Conservation (phyloP, 2,888 invertebrate genomes). For the Zelleria hepariella region DNA sequence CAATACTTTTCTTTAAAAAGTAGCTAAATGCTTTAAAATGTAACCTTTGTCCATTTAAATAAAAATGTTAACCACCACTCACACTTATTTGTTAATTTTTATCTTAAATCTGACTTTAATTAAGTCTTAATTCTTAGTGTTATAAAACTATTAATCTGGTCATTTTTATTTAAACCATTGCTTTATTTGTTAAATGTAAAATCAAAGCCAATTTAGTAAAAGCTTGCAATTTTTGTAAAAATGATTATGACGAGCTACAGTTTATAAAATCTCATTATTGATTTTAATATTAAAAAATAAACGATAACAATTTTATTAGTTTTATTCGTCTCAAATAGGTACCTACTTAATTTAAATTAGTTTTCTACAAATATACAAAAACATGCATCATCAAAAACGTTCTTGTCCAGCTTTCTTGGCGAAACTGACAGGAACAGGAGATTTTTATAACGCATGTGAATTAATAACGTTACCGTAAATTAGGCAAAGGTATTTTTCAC, state of each 20-base stretch:
- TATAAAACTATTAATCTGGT: slow-evolving; percentile 70
- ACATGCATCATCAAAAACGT: too few relatives aligned
- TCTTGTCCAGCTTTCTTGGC: too few relatives aligned
- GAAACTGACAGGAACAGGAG: too few relatives aligned
- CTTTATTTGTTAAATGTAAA: slow-evolving; percentile 53
- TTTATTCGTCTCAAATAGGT: slow-evolving; percentile 15
- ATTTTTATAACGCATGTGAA: too few relatives aligned
- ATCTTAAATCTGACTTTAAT: slow-evolving; percentile 63
- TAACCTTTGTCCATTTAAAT: slow-evolving; percentile 49
- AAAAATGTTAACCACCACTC: slow-evolving; percentile 69
- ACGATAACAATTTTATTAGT: slow-evolving; percentile 52
- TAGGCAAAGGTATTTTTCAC: too few relatives aligned
- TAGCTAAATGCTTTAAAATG: slow-evolving; percentile 56
- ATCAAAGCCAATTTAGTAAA: slow-evolving; percentile 53
- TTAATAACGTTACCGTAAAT: too few relatives aligned
- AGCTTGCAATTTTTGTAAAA: slow-evolving; percentile 65
- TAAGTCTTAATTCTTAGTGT: slow-evolving; percentile 63
- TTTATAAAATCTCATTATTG: slow-evolving; percentile 68
- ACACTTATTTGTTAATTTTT: slow-evolving; percentile 66
- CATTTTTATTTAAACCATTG: slow-evolving; percentile 71
- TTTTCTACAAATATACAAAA: neutral
- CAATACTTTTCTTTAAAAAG: slow-evolving; percentile 44
- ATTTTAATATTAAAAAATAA: slow-evolving; percentile 62
- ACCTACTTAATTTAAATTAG: neutral
- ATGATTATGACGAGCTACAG: slow-evolving; percentile 59